Conservation (phyloP, 2,888 invertebrate species). For the Amaurobius ferox region DNA sequence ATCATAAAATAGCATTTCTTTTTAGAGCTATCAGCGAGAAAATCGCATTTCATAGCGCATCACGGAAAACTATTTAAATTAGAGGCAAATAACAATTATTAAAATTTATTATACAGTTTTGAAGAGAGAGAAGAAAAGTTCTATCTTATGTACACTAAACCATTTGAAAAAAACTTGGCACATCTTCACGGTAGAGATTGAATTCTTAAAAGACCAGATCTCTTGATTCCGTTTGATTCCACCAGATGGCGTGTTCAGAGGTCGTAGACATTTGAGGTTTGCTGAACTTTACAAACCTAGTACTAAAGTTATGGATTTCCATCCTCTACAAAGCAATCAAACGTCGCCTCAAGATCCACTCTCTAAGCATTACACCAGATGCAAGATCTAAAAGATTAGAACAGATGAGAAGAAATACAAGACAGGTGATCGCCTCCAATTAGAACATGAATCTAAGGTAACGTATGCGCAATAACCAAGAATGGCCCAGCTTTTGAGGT, state of each 20-base stretch:
- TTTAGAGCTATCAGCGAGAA: too few relatives aligned
- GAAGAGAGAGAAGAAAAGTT: too few relatives aligned
- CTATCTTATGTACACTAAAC: conserved; percentile 23
- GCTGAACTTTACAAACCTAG: too few relatives aligned
- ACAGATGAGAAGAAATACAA: neutral
- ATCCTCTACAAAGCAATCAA: neutral
- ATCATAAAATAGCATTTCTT: too few relatives aligned
- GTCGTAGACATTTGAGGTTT: too few relatives aligned
- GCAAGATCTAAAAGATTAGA: too few relatives aligned
- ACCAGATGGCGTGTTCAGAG: neutral
- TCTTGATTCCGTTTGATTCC: neutral
- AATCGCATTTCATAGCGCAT: too few relatives aligned
- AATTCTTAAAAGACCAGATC: neutral
- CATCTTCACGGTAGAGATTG: neutral
- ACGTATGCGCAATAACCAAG: neutral
- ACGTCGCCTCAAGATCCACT: neutral
- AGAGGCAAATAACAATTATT: too few relatives aligned
- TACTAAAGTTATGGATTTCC: too few relatives aligned
- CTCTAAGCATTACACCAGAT: too few relatives aligned
- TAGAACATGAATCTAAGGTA: neutral
- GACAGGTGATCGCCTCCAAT: neutral
- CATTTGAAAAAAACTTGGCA: conserved; percentile 26
- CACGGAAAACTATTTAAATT: too few relatives aligned
- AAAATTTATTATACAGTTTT: too few relatives aligned
- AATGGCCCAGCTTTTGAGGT: neutral